These are phyloP conservation scores for Heptranchias perlo DNA, from an alignment of 2,113 vertebrate genomes.

Conservation along the genomic window DNA sequence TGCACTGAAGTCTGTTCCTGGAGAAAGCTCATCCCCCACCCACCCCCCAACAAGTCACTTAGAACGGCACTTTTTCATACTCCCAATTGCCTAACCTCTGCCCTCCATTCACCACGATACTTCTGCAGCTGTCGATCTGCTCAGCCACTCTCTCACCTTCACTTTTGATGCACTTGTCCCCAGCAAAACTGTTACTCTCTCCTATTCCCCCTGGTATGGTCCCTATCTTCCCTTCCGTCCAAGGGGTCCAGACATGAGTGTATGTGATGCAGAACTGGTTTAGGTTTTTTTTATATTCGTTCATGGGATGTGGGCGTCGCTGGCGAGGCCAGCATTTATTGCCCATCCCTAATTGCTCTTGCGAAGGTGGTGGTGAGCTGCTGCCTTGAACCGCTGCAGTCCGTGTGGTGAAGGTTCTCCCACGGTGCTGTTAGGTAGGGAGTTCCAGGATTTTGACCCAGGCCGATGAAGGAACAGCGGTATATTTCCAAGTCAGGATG, in stretches of 20 bases:
- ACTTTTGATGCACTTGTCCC: background rate
- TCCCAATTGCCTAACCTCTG: background rate
- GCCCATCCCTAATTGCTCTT: no score
- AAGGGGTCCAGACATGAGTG: background rate
- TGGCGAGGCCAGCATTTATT: no score
- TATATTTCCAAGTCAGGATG: no score
- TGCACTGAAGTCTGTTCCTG: background rate
- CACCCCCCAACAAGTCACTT: background rate
- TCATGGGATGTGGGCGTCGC: no score
- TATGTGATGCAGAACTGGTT: background rate
- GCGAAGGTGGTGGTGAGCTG: no score
- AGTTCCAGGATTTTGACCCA: no score
- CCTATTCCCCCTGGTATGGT: background rate
- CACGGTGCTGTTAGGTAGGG: no score
- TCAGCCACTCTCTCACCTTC: background rate
- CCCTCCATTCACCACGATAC: background rate
- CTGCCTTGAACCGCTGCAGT: no score
- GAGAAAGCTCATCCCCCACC: background rate
- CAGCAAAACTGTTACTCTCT: background rate
- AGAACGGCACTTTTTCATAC: background rate
- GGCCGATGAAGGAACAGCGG: no score
- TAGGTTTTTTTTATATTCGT: no score
- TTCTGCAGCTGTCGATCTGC: background rate
- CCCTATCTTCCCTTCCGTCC: background rate
- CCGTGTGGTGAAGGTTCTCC: no score